Evolutionary conservation across 2,888 invertebrate species (phyloP).

Genomic region (Neoitamus cyanurus): DNA sequence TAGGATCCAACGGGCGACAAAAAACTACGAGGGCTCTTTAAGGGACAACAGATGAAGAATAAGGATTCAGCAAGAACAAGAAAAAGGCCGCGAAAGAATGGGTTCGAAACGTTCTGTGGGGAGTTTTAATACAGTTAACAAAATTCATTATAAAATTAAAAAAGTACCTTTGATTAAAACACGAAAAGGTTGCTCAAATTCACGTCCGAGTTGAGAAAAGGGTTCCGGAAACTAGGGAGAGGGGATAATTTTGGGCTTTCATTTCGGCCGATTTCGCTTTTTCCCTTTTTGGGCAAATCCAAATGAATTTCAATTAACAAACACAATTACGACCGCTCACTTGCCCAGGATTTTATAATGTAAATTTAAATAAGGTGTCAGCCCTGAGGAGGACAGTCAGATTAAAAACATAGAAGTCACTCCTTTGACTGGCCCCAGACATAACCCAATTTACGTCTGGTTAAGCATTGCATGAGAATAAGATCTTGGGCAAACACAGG

Average conservation of each 20-base stretch:
- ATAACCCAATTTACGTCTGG: not conserved
- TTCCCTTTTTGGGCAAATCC: constrained; percentile 22
- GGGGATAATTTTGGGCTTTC: constrained; percentile 3
- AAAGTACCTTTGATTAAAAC: constrained; percentile 45
- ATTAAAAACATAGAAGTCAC: not conserved
- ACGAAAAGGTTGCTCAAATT: constrained; percentile 25
- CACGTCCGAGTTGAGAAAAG: not conserved
- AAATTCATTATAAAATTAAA: constrained; percentile 51
- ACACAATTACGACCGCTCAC: constrained; percentile 26
- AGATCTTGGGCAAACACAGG: not conserved
- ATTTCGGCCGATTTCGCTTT: not conserved
- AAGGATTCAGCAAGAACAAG: constrained; percentile 42
- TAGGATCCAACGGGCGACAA: constrained; percentile 24
- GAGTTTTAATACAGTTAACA: constrained; percentile 47
- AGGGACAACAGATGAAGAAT: constrained; percentile 2
- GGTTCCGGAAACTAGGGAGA: not conserved
- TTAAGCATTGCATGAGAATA: not conserved
- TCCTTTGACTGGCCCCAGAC: not conserved
- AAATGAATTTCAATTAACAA: constrained; percentile 52
- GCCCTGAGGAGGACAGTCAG: not conserved
- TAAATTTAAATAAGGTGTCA: constrained; percentile 32
- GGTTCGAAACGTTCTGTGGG: constrained; percentile 15
- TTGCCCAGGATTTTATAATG: constrained; percentile 14
- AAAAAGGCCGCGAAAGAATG: constrained; percentile 47
- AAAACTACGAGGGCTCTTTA: not conserved